A percentile compares a stretch with the other conserved stretches of the same genome.
Evolutionary conservation across 2,113 vertebrate genomes (phyloP).

Genomic region (Siniperca knerii): DNA sequence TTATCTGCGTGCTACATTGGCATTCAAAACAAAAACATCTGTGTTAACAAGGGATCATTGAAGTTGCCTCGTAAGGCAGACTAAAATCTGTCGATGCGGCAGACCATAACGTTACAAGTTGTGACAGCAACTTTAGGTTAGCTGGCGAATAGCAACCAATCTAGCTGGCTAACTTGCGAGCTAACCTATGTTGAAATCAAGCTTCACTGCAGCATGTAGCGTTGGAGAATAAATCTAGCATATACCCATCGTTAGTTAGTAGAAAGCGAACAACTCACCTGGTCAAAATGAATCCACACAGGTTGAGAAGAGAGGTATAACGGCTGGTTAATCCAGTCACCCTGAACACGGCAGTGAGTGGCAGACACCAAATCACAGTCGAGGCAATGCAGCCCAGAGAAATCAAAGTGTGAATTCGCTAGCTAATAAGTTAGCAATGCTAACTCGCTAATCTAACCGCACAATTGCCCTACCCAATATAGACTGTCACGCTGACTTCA

Average conservation of each 20-base stretch:
- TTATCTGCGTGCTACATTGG: neutral
- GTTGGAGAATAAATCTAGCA: neutral
- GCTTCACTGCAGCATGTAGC: slow-evolving; percentile 6
- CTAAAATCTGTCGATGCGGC: slow-evolving; percentile 53
- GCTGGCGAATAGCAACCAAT: slow-evolving; percentile 27
- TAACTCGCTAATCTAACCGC: slow-evolving; percentile 54
- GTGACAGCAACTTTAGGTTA: slow-evolving; percentile 69
- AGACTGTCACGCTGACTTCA: neutral
- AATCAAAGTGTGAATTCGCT: slow-evolving; percentile 65
- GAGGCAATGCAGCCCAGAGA: slow-evolving; percentile 56
- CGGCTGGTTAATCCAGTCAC: slow-evolving; percentile 34
- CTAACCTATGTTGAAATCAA: slow-evolving; percentile 42
- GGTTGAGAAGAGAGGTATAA: slow-evolving; percentile 10
- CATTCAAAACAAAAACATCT: slow-evolving; percentile 15
- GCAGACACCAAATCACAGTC: slow-evolving; percentile 64
- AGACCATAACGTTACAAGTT: slow-evolving; percentile 49
- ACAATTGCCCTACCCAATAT: slow-evolving; percentile 20
- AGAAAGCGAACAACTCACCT: slow-evolving; percentile 67
- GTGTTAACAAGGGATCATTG: neutral
- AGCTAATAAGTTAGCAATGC: slow-evolving; percentile 65
- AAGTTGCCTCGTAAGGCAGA: neutral
- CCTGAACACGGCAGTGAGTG: slow-evolving; percentile 2
- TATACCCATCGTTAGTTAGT: slow-evolving; percentile 14
- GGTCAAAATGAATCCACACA: slow-evolving; percentile 34
- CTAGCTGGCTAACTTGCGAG: slow-evolving; percentile 30